Conservation (phyloP, 2,797 vertebrate genomes). For the Gambusia yucatana region DNA sequence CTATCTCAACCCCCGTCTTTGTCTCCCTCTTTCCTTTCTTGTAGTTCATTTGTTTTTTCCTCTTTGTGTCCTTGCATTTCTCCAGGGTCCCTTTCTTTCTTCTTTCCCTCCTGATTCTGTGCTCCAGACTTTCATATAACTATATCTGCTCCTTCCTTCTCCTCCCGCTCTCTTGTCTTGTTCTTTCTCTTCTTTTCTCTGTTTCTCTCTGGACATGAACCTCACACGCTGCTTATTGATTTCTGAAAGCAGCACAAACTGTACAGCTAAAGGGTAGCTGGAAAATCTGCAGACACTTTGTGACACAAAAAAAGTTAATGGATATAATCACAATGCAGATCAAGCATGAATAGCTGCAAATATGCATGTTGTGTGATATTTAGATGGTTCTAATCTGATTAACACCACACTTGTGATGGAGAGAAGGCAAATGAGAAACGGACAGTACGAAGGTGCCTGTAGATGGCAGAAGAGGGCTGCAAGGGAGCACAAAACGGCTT, state of each 20-base stretch:
- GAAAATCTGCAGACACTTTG: slow-evolving; percentile 42
- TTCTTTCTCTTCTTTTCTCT: slow-evolving; percentile 15
- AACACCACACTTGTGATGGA: slow-evolving; percentile 43
- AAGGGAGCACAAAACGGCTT: slow-evolving; percentile 51
- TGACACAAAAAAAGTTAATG: slow-evolving; percentile 15
- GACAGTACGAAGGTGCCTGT: slow-evolving; percentile 63
- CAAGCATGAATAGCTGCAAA: slow-evolving; percentile 1
- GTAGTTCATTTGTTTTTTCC: slow-evolving; percentile 3
- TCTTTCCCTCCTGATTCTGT: slow-evolving; percentile 25
- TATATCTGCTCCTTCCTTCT: slow-evolving; percentile 11
- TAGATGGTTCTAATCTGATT: slow-evolving; percentile 53
- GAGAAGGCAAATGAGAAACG: slow-evolving; percentile 28
- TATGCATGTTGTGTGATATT: slow-evolving; percentile 27
- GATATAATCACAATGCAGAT: slow-evolving; percentile 23
- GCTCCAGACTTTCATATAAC: slow-evolving; percentile 33
- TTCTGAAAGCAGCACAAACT: slow-evolving; percentile 51
- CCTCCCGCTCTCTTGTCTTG: slow-evolving; percentile 22
- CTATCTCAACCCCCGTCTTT: neutral
- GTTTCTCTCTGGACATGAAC: slow-evolving; percentile 56
- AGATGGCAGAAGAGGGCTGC: slow-evolving; percentile 81
- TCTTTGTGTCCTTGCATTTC: slow-evolving; percentile 19
- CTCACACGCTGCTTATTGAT: slow-evolving; percentile 75
- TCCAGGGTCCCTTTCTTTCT: slow-evolving; percentile 8
- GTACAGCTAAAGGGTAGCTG: slow-evolving; percentile 26
- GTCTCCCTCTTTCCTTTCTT: neutral